Conservation (phyloP, 2,888 invertebrate genomes). For the Platycheirus rosarum region DNA sequence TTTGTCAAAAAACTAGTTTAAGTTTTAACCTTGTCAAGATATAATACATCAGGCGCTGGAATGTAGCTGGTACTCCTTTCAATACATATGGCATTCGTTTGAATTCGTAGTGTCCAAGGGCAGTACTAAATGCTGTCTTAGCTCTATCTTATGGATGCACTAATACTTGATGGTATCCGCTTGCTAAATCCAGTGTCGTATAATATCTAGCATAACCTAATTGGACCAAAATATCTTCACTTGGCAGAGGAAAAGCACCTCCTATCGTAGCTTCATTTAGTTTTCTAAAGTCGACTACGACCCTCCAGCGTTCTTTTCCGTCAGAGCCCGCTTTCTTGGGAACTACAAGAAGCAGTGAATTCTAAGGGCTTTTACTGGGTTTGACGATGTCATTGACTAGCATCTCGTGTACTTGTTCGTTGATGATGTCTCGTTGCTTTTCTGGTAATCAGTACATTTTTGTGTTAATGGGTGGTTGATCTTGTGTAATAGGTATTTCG, state of each 20-base stretch:
- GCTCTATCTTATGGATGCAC: not conserved
- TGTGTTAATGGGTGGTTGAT: too few relatives aligned
- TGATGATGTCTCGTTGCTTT: too few relatives aligned
- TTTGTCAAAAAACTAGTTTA: too few relatives aligned
- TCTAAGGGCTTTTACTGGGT: too few relatives aligned
- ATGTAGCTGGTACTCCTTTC: not conserved
- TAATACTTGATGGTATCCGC: not conserved
- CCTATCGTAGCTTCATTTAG: not conserved
- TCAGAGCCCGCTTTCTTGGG: too few relatives aligned
- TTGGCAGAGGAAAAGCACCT: not conserved
- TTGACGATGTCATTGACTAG: too few relatives aligned
- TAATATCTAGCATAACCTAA: not conserved
- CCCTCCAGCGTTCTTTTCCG: not conserved
- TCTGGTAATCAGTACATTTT: too few relatives aligned
- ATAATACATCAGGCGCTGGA: not conserved
- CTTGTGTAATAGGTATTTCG: too few relatives aligned
- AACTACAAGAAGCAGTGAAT: too few relatives aligned
- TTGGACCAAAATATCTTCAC: not conserved
- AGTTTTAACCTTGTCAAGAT: too few relatives aligned
- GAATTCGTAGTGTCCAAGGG: not conserved
- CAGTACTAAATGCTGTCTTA: not conserved
- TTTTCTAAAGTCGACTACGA: not conserved
- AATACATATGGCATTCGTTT: too few relatives aligned
- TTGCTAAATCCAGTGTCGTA: not conserved
- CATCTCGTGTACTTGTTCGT: too few relatives aligned